Percentiles rank a stretch among this genome's conserved stretches.
phyloP scores from a whole-genome alignment of 2,888 invertebrate species.

The Ypsolopha sequella region DNA sequence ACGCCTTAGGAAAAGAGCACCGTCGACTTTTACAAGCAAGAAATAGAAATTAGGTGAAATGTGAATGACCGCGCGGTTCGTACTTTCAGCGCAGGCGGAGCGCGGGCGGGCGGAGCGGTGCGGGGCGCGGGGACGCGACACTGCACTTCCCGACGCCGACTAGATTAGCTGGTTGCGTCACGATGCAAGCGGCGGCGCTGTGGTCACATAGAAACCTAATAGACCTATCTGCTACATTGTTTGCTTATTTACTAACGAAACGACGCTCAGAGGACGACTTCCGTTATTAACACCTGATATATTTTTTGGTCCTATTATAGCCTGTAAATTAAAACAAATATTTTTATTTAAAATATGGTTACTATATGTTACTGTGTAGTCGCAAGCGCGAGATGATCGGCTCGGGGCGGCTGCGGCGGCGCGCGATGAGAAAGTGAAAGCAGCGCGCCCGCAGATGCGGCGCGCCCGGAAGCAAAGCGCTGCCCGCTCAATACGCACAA shows the following conservation, averaged over 20 bases:
- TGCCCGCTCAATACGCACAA: slow-evolving; percentile 2
- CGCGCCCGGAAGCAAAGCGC: slow-evolving; percentile 57
- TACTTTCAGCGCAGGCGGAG: slow-evolving; percentile 35
- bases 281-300: no score
- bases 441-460: slow-evolving; percentile 55
- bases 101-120: slow-evolving; percentile 46
- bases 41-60: slow-evolving; percentile 70
- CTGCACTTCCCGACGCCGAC: slow-evolving; percentile 70
- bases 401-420: slow-evolving; percentile 8
- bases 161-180: slow-evolving; percentile 70
- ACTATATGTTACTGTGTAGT: not conserved
- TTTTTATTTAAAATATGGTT: not conserved
- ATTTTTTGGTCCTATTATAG: no score
- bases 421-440: slow-evolving; percentile 66
- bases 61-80: slow-evolving; percentile 61
- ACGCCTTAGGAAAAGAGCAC: slow-evolving; percentile 44
- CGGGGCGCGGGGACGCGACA: slow-evolving; percentile 58
- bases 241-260: slow-evolving; percentile 5
- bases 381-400: not conserved
- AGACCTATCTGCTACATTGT: slow-evolving; percentile 25
- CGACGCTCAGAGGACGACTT: not conserved
- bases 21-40: slow-evolving; percentile 50
- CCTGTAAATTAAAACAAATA: not conserved
- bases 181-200: slow-evolving; percentile 37
- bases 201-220: slow-evolving; percentile 33